Evolutionary conservation across 2,888 invertebrate genomes (phyloP).

Genomic region (Lacanobia wlatinum): DNA sequence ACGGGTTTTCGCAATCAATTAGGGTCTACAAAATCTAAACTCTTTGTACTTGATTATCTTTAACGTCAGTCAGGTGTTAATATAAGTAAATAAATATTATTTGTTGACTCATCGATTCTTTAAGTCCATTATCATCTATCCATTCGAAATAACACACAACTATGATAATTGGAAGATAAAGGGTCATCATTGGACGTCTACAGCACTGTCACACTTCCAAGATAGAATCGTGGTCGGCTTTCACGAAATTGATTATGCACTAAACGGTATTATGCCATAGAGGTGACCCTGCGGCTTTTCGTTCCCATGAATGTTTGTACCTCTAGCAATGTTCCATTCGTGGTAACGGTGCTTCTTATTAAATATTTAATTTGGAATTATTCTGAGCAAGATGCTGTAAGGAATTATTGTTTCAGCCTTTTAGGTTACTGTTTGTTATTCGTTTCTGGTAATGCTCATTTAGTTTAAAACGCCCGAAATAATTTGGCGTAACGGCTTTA

Average conservation of each 20-base stretch:
- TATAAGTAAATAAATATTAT: background rate
- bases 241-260: constrained; percentile 59
- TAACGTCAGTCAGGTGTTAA: too few relatives aligned
- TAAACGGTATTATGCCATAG: constrained; percentile 49
- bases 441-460: background rate
- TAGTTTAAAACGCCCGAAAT: background rate
- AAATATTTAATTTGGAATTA: constrained; percentile 30
- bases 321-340: constrained; percentile 20
- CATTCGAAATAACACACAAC: constrained; percentile 34
- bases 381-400: background rate
- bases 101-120: background rate
- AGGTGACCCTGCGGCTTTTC: constrained; percentile 53
- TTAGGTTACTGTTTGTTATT: background rate
- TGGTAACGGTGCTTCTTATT: constrained; percentile 46
- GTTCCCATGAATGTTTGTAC: constrained; percentile 45
- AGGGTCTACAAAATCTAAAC: background rate
- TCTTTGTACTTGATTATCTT: background rate
- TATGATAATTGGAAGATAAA: constrained; percentile 52
- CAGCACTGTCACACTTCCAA: constrained; percentile 42
- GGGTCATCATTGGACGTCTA: constrained; percentile 34
- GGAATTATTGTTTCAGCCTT: background rate
- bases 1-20: too few relatives aligned
- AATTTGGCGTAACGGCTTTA: background rate
- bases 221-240: constrained; percentile 54
- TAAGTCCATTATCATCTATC: constrained; percentile 24